Evolutionary conservation across 2,888 invertebrate species (phyloP), one percentile per base, ranked within the genome.

Genomic region (Lottia gigantea): DNA sequence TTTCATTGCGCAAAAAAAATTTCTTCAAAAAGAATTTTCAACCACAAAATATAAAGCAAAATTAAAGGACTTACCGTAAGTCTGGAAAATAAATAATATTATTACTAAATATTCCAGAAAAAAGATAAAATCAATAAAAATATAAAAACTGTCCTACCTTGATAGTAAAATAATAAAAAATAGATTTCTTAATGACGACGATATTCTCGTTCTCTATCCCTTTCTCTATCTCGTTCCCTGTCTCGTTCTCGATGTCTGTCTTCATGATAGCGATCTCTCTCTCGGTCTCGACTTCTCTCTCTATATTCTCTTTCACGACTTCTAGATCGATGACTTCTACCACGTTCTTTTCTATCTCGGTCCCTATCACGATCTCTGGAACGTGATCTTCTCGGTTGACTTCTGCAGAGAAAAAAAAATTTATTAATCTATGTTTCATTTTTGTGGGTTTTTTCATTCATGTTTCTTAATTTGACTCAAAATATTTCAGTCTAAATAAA

Each of bases 311-410:
- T 90, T 19, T 93, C 93, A 12, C 89, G 81, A 72, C 88, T 88
- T 46, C 89, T 79, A 16, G 87, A 87, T 46, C 89, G 81, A 19
- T 87, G 87, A n/a, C 88, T 79, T 19, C 88, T 66, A 62, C 85
- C 81, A 61, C 84, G 76, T 75, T 86, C 84, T 67, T 84, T 81
- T 8, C 88, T 79, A 45, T 88, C 87, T 69, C 88, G 80, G 23
- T 88, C 88, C 67, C 89, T 76, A 40, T 85, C 83, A 15, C 85
- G 91, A 81, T 95, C 95, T 81, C 96, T 92, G 70, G 95, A 95
- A 81, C 96, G 77, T 31, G 95, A 95, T 81, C 96, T 92, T 73
- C 89, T 77, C 15, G 84, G 83, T 64, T 85, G 83, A 70, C 83
- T 83, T 72, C 80, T 78, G 23, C 64, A 71, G 31, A 71, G 70